Conservation (phyloP, 1,140 invertebrate species). For the Saxidomus purpurata region DNA sequence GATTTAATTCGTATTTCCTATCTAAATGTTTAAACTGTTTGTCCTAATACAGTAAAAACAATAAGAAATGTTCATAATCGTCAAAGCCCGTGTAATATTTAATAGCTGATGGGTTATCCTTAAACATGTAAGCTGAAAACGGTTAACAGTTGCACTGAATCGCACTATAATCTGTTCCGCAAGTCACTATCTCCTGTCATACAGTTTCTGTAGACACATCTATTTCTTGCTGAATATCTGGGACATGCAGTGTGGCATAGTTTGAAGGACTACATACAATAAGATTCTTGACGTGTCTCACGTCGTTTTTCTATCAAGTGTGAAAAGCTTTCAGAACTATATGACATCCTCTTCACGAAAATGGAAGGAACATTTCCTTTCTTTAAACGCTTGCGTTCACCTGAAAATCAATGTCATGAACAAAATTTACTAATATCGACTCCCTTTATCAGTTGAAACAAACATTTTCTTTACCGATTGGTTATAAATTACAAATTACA, state of each 20-base stretch:
- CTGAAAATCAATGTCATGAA: slow-evolving; percentile 10
- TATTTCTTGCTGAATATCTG: background rate
- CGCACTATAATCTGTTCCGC: background rate
- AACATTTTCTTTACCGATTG: too few species aligned
- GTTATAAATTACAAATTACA: too few species aligned
- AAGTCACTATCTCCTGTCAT: background rate
- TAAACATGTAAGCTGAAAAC: background rate
- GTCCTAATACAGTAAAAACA: slow-evolving; percentile 54
- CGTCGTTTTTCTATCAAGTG: background rate
- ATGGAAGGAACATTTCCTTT: background rate
- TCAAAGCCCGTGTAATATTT: slow-evolving; percentile 67
- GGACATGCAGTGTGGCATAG: background rate
- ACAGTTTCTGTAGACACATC: background rate
- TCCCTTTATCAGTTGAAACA: too few species aligned
- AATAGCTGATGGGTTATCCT: slow-evolving; percentile 37
- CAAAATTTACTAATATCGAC: too few species aligned
- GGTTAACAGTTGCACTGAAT: background rate
- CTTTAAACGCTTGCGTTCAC: slow-evolving; percentile 9
- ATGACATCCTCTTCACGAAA: background rate
- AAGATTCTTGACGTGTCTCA: background rate
- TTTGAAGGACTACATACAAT: background rate
- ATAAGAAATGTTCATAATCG: slow-evolving; percentile 64
- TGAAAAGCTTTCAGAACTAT: background rate
- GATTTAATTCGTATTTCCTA: background rate
- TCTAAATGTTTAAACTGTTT: slow-evolving; percentile 45